These are phyloP conservation scores for Takifugu ocellatus DNA, from an alignment of 2,797 vertebrate genomes.

Conservation along the genomic window DNA sequence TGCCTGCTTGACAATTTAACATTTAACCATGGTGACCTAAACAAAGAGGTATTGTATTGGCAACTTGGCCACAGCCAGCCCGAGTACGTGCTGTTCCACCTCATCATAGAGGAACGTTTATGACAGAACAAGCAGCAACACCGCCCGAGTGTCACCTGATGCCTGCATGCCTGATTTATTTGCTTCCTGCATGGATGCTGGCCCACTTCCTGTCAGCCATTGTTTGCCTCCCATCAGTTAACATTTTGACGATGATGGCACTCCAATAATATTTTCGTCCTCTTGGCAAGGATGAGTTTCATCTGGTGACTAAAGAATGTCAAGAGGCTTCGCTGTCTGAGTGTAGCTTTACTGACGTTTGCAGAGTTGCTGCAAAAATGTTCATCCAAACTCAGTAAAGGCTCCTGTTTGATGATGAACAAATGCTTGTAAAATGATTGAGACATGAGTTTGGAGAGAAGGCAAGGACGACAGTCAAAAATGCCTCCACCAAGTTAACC, in stretches of 20 bases:
- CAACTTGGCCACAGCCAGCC: slow-evolving; percentile 2
- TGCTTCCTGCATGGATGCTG: slow-evolving; percentile 23
- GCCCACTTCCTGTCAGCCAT: slow-evolving; percentile 47
- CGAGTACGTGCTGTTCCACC: slow-evolving; percentile 1
- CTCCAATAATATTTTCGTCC: not conserved
- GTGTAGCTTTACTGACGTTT: slow-evolving; percentile 10
- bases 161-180: slow-evolving; percentile 43
- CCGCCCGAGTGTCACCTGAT: slow-evolving; percentile 15
- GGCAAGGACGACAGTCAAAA: no score
- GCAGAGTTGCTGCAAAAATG: not conserved
- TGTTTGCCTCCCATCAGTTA: slow-evolving; percentile 58
- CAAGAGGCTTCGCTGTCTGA: no score
- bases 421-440: not conserved
- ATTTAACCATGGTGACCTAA: slow-evolving; percentile 18
- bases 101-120: slow-evolving; percentile 28
- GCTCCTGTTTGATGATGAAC: not conserved
- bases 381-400: not conserved
- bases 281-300: not conserved
- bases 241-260: slow-evolving; percentile 18
- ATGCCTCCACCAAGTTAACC: no score
- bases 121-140: slow-evolving; percentile 27
- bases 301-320: no score
- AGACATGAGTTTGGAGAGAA: not conserved
- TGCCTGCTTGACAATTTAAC: slow-evolving; percentile 9
- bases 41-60: slow-evolving; percentile 15